A percentile compares a stretch with the other conserved stretches of the same genome.
These are phyloP conservation scores for Aspidoscelis tigris DNA, from an alignment of 2,113 vertebrate species.

Conservation along the genomic window DNA sequence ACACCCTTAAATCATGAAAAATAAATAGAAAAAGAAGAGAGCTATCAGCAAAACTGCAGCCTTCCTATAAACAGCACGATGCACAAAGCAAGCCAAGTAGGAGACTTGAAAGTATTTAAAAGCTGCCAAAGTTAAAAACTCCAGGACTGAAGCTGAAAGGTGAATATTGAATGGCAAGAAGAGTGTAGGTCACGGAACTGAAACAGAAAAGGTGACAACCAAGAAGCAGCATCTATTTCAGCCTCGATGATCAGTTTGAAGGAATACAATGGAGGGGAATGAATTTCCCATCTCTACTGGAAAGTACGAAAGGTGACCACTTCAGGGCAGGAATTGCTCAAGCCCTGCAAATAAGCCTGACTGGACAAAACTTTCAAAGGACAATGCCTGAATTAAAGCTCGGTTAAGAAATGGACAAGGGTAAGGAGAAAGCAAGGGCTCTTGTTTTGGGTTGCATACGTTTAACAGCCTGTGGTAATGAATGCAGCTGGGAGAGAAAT, in stretches of 20 bases:
- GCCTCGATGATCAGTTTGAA: constrained; percentile 65
- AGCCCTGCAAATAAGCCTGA: constrained; percentile 48
- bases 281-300: constrained; percentile 43
- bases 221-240: constrained; percentile 59
- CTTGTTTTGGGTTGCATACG: accelerated
- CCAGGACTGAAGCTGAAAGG: constrained; percentile 52
- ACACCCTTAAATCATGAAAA: no score
- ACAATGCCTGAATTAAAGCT: constrained; percentile 11
- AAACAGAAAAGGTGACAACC: constrained; percentile 64
- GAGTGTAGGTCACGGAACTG: constrained; percentile 54
- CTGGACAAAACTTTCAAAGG: constrained; percentile 37
- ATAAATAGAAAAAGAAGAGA: no score
- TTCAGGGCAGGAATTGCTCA: constrained; percentile 65
- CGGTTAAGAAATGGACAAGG: constrained; percentile 42
- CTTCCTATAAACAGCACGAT: constrained; percentile 16
- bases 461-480: constrained; percentile 53
- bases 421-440: constrained; percentile 33
- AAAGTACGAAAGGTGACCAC: constrained; percentile 62
- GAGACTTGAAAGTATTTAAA: constrained; percentile 51
- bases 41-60: constrained; percentile 39
- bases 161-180: constrained; percentile 56
- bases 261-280: constrained; percentile 61
- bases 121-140: constrained; percentile 55
- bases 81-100: constrained; percentile 34
- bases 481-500: constrained; percentile 39